Percentiles rank a stretch among this genome's conserved stretches.
Conservation (phyloP, 1,140 invertebrate genomes). For the Drosophila watanabei region DNA sequence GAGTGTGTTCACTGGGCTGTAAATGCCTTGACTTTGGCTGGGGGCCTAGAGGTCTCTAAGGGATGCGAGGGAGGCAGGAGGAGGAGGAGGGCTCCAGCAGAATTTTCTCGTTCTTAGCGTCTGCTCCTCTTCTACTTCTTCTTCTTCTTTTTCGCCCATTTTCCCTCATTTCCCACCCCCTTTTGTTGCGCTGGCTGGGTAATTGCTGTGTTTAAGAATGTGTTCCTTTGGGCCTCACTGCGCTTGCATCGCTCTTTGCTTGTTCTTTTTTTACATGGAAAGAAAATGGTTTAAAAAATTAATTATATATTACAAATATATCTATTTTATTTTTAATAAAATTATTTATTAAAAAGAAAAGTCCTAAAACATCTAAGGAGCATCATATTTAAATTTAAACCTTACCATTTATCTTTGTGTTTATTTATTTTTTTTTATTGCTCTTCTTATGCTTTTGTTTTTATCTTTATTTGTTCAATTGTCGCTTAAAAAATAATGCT, state of each 20-base stretch:
- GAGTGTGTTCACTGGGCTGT: slow-evolving; percentile 59
- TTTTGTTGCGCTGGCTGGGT: slow-evolving; percentile 64
- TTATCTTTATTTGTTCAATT: slow-evolving; percentile 82
- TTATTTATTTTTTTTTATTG: slow-evolving; percentile 16
- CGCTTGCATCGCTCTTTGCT: slow-evolving; percentile 31
- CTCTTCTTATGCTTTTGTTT: slow-evolving; percentile 34
- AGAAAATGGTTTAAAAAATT: not conserved
- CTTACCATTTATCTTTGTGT: not conserved
- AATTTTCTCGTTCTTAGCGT: slow-evolving; percentile 44
- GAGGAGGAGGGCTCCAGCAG: slow-evolving; percentile 32
- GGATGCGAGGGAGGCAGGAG: slow-evolving; percentile 6
- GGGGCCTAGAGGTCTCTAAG: slow-evolving; percentile 12
- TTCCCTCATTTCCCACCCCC: slow-evolving; percentile 29
- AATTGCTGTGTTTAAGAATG: slow-evolving; percentile 83
- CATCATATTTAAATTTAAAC: not conserved
- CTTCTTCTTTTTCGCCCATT: slow-evolving; percentile 12
- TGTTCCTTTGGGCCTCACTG: slow-evolving; percentile 68
- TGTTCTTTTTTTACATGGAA: slow-evolving; percentile 2
- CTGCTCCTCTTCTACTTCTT: slow-evolving; percentile 13
- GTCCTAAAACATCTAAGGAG: no score
- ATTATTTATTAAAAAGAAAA: not conserved
- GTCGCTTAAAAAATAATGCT: slow-evolving; percentile 83
- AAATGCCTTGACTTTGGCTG: slow-evolving; percentile 62
- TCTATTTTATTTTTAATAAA: not conserved
- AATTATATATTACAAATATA: not conserved